phyloP scores from a whole-genome alignment of 2,888 invertebrate species.

The Chymomyza caudatula region DNA sequence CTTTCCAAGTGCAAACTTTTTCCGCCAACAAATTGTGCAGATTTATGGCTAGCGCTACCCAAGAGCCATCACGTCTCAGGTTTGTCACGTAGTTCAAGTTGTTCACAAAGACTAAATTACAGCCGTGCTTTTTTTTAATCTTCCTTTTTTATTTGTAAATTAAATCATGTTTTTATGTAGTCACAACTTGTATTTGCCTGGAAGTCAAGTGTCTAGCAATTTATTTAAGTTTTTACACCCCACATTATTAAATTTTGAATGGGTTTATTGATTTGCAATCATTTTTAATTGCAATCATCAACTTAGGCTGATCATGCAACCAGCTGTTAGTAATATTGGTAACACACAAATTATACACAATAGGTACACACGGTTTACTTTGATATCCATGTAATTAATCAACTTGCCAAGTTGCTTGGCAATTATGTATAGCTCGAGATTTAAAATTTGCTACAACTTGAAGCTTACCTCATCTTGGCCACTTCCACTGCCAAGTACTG shows the following conservation, averaged over 20 bases:
- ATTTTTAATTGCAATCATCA: constrained; percentile 13
- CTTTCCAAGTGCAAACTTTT: constrained; percentile 32
- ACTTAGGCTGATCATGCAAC: neutral
- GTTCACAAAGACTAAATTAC: constrained; percentile 32
- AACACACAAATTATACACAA: constrained; percentile 17
- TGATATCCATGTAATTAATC: constrained; percentile 32
- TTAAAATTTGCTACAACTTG: constrained; percentile 17
- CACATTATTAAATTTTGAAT: constrained; percentile 21
- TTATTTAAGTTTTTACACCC: neutral
- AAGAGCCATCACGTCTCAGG: constrained; percentile 42
- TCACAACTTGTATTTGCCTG: constrained; percentile 2
- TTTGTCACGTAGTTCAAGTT: constrained; percentile 43
- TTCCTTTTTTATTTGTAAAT: constrained; percentile 7
- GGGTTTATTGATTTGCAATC: constrained; percentile 38
- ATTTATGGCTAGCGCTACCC: constrained; percentile 34
- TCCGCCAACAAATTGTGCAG: constrained; percentile 14
- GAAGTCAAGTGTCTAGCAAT: neutral
- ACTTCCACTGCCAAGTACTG: constrained; percentile 1
- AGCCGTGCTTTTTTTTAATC: constrained; percentile 5
- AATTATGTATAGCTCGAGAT: too few species aligned
- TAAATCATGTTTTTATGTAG: constrained; percentile 35
- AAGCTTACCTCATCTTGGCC: neutral
- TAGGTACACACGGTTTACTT: neutral
- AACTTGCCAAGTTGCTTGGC: neutral
- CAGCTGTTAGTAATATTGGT: constrained; percentile 18